A percentile compares a stretch with the other conserved stretches of the same genome.
Evolutionary conservation across 2,113 vertebrate genomes (phyloP).

Genomic region (Diphyllodes magnificus): DNA sequence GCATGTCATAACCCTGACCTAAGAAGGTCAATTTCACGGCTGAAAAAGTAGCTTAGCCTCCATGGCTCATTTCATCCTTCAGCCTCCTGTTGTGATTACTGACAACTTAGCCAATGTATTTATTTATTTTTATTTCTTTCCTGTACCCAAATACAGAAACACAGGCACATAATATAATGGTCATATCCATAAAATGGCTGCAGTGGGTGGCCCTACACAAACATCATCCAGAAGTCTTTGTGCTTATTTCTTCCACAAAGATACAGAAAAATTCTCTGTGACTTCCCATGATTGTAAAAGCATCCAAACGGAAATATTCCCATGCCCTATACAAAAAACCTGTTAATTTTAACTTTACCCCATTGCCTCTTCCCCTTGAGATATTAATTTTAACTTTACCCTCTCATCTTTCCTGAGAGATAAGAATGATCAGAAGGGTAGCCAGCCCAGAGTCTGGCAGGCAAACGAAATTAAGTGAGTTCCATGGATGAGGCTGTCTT

Average conservation of each 20-base stretch:
- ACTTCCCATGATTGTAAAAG: background rate
- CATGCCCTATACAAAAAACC: background rate
- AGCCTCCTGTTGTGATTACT: constrained; percentile 43
- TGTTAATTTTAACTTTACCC: background rate
- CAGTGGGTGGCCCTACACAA: background rate
- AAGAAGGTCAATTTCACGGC: background rate
- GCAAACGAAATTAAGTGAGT: background rate
- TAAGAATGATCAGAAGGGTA: background rate
- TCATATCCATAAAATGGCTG: background rate
- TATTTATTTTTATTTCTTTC: constrained; percentile 40
- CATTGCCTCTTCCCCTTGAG: background rate
- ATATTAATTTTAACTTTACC: background rate
- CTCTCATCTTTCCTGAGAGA: background rate
- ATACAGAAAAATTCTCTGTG: background rate
- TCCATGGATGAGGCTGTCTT: background rate
- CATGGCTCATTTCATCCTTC: constrained; percentile 31
- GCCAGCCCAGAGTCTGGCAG: background rate
- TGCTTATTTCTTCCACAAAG: background rate
- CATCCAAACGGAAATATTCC: background rate
- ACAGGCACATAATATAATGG: background rate
- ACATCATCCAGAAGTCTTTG: background rate
- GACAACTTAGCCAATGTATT: constrained; percentile 13
- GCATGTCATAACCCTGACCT: constrained; percentile 18
- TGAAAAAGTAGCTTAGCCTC: constrained; percentile 26
- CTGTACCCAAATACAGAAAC: background rate